Percentiles rank a stretch among this genome's conserved stretches.
Conservation (phyloP, 2,113 vertebrate species). For the Solenodon paradoxus region DNA sequence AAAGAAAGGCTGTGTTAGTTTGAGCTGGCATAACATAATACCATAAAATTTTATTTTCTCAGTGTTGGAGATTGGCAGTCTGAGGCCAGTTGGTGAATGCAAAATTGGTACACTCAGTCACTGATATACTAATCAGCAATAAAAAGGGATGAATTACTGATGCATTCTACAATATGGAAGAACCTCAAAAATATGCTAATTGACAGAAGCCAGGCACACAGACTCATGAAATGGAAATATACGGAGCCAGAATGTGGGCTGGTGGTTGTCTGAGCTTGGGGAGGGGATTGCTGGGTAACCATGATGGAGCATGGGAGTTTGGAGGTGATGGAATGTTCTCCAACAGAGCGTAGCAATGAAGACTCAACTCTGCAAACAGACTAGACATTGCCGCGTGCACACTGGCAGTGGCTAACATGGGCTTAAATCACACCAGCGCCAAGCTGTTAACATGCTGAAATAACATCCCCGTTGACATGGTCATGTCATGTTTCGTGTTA, state of each 20-base stretch:
- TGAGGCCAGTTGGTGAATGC: background rate
- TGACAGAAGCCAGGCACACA: background rate
- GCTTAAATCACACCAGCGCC: too few relatives aligned
- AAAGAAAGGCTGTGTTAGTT: background rate
- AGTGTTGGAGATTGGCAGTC: background rate
- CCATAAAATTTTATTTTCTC: background rate
- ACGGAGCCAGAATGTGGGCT: background rate
- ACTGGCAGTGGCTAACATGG: accelerated
- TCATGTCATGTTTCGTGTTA: accelerated
- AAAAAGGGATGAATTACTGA: background rate
- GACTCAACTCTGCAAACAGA: background rate
- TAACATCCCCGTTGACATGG: accelerated
- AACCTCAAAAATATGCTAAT: background rate
- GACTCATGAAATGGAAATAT: background rate
- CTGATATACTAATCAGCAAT: background rate
- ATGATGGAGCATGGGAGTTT: background rate
- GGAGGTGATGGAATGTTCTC: accelerated
- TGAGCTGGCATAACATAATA: background rate
- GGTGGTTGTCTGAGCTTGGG: background rate
- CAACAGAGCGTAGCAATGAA: accelerated
- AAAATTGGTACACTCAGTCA: background rate
- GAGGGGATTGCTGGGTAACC: too few relatives aligned
- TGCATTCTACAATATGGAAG: accelerated
- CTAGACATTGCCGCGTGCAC: too few relatives aligned
- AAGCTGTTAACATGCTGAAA: background rate